Evolutionary conservation across 2,797 vertebrate genomes (phyloP).

Genomic region (Pogonophryne albipinna): DNA sequence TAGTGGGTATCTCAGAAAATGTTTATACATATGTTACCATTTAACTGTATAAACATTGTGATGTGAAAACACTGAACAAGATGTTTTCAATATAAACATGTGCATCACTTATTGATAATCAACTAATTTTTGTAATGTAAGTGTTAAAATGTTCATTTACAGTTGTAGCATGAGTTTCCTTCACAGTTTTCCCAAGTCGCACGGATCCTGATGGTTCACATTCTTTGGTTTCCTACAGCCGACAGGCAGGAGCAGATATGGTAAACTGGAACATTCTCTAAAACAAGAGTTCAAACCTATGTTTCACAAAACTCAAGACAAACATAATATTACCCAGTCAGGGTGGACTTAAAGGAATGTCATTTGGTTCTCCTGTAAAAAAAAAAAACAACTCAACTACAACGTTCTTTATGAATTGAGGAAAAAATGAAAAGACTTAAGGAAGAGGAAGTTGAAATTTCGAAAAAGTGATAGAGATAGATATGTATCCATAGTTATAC

Average conservation of each 20-base stretch:
- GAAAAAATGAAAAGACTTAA: background rate
- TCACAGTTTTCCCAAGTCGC: conserved; percentile 4
- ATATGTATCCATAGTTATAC: background rate
- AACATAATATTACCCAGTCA: conserved; percentile 23
- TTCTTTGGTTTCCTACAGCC: conserved; percentile 45
- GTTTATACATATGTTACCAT: background rate
- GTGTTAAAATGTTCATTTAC: background rate
- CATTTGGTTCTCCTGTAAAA: background rate
- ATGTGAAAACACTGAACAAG: no score
- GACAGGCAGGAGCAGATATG: background rate
- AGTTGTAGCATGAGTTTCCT: background rate
- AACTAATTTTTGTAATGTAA: background rate
- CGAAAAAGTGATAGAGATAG: background rate
- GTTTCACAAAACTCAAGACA: conserved; percentile 9
- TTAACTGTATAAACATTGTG: background rate
- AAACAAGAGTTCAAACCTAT: conserved; percentile 13
- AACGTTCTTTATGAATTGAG: background rate
- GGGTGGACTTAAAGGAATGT: background rate
- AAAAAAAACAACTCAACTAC: no score
- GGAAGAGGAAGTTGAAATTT: background rate
- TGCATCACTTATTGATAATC: background rate
- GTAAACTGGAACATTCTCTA: background rate
- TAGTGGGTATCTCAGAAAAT: background rate
- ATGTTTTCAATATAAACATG: background rate
- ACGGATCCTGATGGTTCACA: conserved; percentile 55